A percentile compares a stretch with the other conserved stretches of the same genome.
Conservation (phyloP, 2,888 invertebrate genomes). For the Piscicola geometra region DNA sequence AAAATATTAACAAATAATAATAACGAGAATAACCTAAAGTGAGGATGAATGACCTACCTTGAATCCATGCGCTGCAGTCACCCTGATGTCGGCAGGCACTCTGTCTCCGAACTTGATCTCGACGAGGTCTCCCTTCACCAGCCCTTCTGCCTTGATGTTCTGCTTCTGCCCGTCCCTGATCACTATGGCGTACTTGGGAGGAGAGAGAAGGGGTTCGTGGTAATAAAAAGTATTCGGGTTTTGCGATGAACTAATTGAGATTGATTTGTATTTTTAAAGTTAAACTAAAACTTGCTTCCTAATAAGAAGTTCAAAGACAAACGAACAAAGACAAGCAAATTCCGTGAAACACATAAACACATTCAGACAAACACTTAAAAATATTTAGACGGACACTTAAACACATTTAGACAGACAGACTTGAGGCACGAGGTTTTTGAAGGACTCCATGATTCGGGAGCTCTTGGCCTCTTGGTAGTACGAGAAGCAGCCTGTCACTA, state of each 20-base stretch:
- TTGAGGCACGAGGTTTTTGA: conserved; percentile 89
- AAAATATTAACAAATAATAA: too few relatives aligned
- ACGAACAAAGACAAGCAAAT: not conserved
- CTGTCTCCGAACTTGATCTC: conserved; percentile 98
- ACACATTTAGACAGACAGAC: conserved; percentile 36
- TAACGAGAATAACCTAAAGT: too few relatives aligned
- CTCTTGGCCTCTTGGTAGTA: conserved; percentile 96
- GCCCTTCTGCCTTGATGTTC: conserved; percentile 64
- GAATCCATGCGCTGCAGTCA: conserved; percentile 88
- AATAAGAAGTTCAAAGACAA: conserved; percentile 2
- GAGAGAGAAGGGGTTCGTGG: not conserved
- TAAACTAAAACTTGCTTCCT: too few relatives aligned
- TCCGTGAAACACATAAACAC: not conserved
- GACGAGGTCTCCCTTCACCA: conserved; percentile 93
- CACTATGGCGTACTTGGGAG: conserved; percentile 54
- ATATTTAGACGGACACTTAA: conserved; percentile 5
- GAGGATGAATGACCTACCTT: conserved; percentile 61
- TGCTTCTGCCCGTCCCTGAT: conserved; percentile 64
- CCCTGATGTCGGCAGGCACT: conserved; percentile 93
- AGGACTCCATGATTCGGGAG: conserved; percentile 97
- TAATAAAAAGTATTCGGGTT: not conserved
- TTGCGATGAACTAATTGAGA: not conserved
- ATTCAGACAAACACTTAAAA: not conserved
- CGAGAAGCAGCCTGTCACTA: conserved; percentile 96
- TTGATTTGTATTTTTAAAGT: too few relatives aligned